Conservation (phyloP, 1,140 invertebrate genomes). For the Drosophila tani region DNA sequence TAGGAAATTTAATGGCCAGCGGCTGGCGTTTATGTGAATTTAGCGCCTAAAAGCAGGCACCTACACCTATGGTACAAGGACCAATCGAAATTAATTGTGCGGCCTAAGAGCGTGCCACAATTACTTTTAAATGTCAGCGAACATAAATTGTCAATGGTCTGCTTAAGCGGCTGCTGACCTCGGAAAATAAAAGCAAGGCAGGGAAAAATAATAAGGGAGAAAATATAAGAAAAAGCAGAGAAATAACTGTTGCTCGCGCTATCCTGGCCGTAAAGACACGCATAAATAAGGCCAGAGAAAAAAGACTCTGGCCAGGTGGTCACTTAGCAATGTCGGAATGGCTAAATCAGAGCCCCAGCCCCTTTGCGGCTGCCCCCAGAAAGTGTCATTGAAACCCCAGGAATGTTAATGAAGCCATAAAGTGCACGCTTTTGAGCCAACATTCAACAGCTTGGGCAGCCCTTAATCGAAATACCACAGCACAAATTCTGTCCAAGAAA, state of each 20-base stretch:
- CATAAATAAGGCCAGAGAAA: constrained; percentile 31
- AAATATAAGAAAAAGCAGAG: background rate
- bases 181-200: constrained; percentile 9
- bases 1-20: constrained; percentile 46
- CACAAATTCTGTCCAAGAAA: constrained; percentile 24
- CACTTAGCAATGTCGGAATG: constrained; percentile 37
- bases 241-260: constrained; percentile 48
- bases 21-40: constrained; percentile 44
- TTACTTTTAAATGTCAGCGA: constrained; percentile 47
- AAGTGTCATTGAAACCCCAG: constrained; percentile 61
- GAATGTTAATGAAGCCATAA: constrained; percentile 81
- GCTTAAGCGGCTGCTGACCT: constrained; percentile 61
- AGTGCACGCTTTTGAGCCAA: constrained; percentile 60
- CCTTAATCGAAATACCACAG: constrained; percentile 48
- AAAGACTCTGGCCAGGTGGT: constrained; percentile 44
- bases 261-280: constrained; percentile 32
- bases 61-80: background rate
- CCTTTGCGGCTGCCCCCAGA: background rate
- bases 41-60: constrained; percentile 27
- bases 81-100: constrained; percentile 38
- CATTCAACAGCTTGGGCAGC: constrained; percentile 56
- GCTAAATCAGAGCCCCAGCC: constrained; percentile 21
- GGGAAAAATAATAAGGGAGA: constrained; percentile 1
- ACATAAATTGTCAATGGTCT: constrained; percentile 27
- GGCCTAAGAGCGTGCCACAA: constrained; percentile 46